Evolutionary conservation across 92 coral and sea anemone species (phyloP), one percentile per base, ranked within the genome.

Genomic region (Virgularia gustaviana): DNA sequence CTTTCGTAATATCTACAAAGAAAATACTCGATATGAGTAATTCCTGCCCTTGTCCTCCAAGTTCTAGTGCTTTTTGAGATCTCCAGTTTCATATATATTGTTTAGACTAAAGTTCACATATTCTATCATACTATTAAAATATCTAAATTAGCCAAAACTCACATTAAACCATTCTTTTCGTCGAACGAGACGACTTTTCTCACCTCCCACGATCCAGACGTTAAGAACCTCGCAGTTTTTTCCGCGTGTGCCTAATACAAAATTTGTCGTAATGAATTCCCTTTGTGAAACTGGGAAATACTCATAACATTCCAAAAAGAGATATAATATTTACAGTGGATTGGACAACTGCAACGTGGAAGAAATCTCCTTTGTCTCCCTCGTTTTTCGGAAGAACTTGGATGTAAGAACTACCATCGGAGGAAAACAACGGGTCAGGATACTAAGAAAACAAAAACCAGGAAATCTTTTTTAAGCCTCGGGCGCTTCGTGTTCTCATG

Each of bases 191-290:
- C 80, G 52, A 94, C 82, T 44, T 55, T 60, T 19, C 57, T 60
- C 13, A 94, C 90, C 38, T 94, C 99, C 99, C 99, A 94, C 5
- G 41, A 23, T 19, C 99, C 99, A 57, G 45, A 61, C 11, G 99
- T 94, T 39, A 94, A 66, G 28, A 78, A 78, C 42, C 45, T 57
- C 49, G 84, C 76, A 15, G 47, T 34, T 4, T 55, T 73, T 65
- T 52, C 68, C 35, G 53, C 20, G 25, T 51, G 65, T 37, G 42
- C 45, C 97, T 91, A 72, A 57, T 19, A 23, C 13, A 57, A 7
- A 2, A 4, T 9, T 33, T 24, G 63, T 57, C 36, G 2, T 1
- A 25, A 1, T 9, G 36, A 24, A 34, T 20, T 29, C n/a, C 20
- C 57, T n/a, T n/a, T n/a, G n/a, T n/a, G n/a, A n/a, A n/a, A n/a